Evolutionary conservation across 2,888 invertebrate species (phyloP).

Genomic region (Conchocele bisecta): DNA sequence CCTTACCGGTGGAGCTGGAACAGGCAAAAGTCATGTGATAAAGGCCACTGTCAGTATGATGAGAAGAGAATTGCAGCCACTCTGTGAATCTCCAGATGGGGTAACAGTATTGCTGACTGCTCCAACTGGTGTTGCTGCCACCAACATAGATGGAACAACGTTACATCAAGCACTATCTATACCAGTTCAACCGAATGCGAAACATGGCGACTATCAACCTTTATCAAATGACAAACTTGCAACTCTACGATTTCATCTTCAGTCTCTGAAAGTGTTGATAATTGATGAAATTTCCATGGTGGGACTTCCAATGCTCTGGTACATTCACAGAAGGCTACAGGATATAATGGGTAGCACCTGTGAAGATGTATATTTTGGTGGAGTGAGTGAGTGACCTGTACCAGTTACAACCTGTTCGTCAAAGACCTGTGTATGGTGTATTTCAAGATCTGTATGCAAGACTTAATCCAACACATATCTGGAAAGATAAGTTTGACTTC

Average conservation of each 20-base stretch:
- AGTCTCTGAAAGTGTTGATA: background rate
- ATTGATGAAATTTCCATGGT: slow-evolving; percentile 8
- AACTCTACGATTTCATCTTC: background rate
- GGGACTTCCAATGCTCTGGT: background rate
- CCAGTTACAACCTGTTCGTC: background rate
- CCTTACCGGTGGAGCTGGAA: slow-evolving; percentile 16
- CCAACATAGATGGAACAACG: background rate
- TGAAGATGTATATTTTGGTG: background rate
- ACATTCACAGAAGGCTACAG: background rate
- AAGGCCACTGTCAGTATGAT: background rate
- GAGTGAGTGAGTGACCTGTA: background rate
- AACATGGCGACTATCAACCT: background rate
- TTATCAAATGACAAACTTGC: background rate
- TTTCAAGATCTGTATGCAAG: background rate
- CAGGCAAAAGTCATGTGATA: slow-evolving; percentile 3
- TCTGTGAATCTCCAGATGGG: background rate
- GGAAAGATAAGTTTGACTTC: background rate
- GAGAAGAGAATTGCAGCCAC: background rate
- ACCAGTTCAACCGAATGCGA: background rate
- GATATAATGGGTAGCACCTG: background rate
- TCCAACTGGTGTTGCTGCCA: background rate
- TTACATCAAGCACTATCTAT: background rate
- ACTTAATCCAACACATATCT: background rate
- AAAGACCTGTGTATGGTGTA: background rate
- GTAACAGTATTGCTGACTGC: background rate